Evolutionary conservation across 2,113 vertebrate species (phyloP), one percentile per base, ranked within the genome.

Genomic region (Mola mola): DNA sequence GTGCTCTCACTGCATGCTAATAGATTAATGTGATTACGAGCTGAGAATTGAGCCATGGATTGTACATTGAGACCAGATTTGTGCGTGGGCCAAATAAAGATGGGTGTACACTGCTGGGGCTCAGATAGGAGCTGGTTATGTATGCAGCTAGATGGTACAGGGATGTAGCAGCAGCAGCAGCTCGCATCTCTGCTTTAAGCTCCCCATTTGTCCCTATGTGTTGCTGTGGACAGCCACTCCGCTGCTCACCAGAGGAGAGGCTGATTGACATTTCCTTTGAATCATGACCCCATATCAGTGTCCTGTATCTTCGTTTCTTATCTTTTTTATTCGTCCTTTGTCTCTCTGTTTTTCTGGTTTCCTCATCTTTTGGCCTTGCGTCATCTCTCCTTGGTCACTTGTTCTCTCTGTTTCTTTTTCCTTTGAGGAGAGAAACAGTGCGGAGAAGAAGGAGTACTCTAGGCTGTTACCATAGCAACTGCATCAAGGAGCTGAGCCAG

Each of bases 391-490:
- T 69, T 52, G 29, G 41, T 78, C 16, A 19, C 25, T 22, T 38
- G 12, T 48, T 52, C 65, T 64, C 58, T 50, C 71, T 33, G 50
- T 77, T 60, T 41, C 64, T 29, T n/a, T n/a, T n/a, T n/a, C n/a
- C 36, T 63, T 67, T 46, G 43, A 66, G 57, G 70, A 56, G 72
- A 65, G 63, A 53, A 48, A 56, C 4, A 21, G 61, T 29, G 56
- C 11, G 51, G 50, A 36, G 57, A 60, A 46, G 24, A 43, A 72
- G 81, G 46, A 65, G 19, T 72, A 67, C 78, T 85, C 81, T 37
- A 78, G 77, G 64, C 71, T 73, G 89, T 93, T 90, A 82, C 92
- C 90, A 91, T 92, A 84, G 91, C 79, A 91, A 93, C 91, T 84
- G 80, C 78, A 61, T 90, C 88, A 75, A 68, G 15, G 78, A 79